These are phyloP conservation scores for Ricordea florida DNA, from an alignment of 92 coral and sea anemone genomes.

Conservation along the genomic window DNA sequence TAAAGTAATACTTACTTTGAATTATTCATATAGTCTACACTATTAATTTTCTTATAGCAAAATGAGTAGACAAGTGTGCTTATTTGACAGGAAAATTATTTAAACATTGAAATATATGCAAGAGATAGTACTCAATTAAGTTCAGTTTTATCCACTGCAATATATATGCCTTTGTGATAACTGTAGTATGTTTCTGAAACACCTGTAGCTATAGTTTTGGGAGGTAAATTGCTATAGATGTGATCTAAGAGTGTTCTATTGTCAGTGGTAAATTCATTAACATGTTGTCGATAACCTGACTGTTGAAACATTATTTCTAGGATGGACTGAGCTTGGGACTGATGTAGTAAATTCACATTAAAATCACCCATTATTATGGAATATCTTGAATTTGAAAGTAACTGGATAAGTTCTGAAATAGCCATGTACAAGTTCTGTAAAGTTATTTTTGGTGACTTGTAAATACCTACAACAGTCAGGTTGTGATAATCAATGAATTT, in stretches of 20 bases:
- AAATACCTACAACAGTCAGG: neutral
- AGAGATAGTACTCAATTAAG: too few relatives aligned
- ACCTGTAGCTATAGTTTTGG: neutral
- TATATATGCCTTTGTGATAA: constrained; percentile 16
- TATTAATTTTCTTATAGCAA: too few relatives aligned
- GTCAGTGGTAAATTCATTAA: constrained; percentile 33
- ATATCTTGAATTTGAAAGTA: neutral
- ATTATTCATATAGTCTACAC: too few relatives aligned
- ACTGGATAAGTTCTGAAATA: neutral
- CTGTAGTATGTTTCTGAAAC: constrained; percentile 21
- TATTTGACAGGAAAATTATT: too few relatives aligned
- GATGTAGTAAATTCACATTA: neutral
- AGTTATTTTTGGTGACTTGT: neutral
- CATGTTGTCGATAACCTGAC: neutral
- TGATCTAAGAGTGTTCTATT: constrained; percentile 47
- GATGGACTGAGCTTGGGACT: neutral
- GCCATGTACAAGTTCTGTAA: too few relatives aligned
- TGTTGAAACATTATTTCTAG: neutral
- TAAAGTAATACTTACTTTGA: too few relatives aligned
- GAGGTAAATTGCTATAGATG: constrained; percentile 22
- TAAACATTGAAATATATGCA: too few relatives aligned
- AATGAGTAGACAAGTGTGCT: too few relatives aligned
- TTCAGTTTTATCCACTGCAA: neutral
- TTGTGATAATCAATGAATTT: neutral
- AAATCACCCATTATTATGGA: neutral